phyloP scores from a whole-genome alignment of 2,888 invertebrate genomes.

The Ashinkailepas kermadecensis region DNA sequence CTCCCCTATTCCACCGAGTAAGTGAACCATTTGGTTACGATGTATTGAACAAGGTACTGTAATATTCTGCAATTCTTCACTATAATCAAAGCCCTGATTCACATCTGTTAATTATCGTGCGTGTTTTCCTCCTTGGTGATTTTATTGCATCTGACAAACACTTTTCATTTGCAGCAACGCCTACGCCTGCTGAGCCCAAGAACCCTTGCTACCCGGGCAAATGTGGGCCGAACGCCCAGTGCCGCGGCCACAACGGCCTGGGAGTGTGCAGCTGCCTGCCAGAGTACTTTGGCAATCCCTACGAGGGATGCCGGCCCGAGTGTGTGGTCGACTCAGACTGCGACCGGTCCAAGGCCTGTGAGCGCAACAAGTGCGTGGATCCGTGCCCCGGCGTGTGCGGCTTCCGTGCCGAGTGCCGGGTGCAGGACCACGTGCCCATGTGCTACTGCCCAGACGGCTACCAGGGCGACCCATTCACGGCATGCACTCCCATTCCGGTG shows the following conservation, averaged over 20 bases:
- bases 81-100: no score
- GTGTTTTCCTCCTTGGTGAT: no score
- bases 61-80: no score
- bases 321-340: slow-evolving; percentile 78
- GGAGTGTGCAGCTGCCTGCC: slow-evolving; percentile 65
- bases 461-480: slow-evolving; percentile 65
- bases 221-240: slow-evolving; percentile 74
- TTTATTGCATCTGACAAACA: no score
- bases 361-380: slow-evolving; percentile 58
- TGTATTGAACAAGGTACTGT: no score
- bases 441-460: slow-evolving; percentile 66
- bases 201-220: slow-evolving; percentile 30
- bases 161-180: background rate
- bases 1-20: slow-evolving; percentile 24
- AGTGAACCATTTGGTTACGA: no score
- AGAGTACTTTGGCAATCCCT: slow-evolving; percentile 70
- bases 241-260: slow-evolving; percentile 63
- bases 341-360: slow-evolving; percentile 64
- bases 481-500: slow-evolving; percentile 47
- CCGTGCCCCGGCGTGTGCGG: slow-evolving; percentile 62
- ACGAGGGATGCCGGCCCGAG: slow-evolving; percentile 68
- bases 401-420: slow-evolving; percentile 55
- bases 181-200: background rate
- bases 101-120: no score
- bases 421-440: slow-evolving; percentile 63